These are phyloP conservation scores for Eupleurogrammus muticus DNA, from an alignment of 2,797 vertebrate species.

Conservation along the genomic window DNA sequence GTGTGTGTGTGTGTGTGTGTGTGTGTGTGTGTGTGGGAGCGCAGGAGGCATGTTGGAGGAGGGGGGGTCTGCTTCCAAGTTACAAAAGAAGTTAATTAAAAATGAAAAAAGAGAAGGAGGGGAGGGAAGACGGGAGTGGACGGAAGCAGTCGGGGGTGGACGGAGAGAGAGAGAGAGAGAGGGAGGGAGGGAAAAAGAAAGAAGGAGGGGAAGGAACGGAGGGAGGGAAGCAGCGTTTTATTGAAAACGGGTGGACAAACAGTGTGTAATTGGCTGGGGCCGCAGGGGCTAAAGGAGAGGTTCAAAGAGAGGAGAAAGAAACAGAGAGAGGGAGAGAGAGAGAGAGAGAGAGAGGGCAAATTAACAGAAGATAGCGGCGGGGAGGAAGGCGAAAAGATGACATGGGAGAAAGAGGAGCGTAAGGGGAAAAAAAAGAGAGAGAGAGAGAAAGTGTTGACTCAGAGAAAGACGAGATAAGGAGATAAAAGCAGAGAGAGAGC, in stretches of 20 bases:
- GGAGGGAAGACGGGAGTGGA: conserved; percentile 52
- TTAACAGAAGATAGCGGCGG: conserved; percentile 69
- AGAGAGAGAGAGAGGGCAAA: conserved; percentile 53
- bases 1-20: conserved; percentile 4
- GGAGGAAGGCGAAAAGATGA: conserved; percentile 62
- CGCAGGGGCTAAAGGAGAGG: conserved; percentile 75
- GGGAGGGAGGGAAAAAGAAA: conserved; percentile 4
- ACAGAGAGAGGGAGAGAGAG: conserved; percentile 52
- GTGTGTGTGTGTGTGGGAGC: conserved; percentile 61
- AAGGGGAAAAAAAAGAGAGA: background rate
- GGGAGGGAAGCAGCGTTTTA: conserved; percentile 68
- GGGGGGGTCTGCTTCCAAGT: conserved; percentile 66
- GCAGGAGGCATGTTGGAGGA: conserved; percentile 67
- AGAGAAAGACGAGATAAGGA: conserved; percentile 66
- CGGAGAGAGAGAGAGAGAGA: conserved; percentile 13
- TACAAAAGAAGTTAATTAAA: conserved; percentile 85
- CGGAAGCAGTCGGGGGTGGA: conserved; percentile 57
- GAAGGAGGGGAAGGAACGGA: conserved; percentile 30
- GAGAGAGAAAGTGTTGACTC: conserved; percentile 75
- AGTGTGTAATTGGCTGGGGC: conserved; percentile 81
- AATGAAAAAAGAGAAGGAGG: conserved; percentile 72
- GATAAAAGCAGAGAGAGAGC: conserved; percentile 18
- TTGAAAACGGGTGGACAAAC: conserved; percentile 85
- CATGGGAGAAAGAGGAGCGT: conserved; percentile 41
- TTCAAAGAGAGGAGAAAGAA: conserved; percentile 71